A percentile compares a stretch with the other conserved stretches of the same genome.
These are phyloP conservation scores for Hanleya hanleyi DNA, from an alignment of 2,888 invertebrate species.

Conservation along the genomic window DNA sequence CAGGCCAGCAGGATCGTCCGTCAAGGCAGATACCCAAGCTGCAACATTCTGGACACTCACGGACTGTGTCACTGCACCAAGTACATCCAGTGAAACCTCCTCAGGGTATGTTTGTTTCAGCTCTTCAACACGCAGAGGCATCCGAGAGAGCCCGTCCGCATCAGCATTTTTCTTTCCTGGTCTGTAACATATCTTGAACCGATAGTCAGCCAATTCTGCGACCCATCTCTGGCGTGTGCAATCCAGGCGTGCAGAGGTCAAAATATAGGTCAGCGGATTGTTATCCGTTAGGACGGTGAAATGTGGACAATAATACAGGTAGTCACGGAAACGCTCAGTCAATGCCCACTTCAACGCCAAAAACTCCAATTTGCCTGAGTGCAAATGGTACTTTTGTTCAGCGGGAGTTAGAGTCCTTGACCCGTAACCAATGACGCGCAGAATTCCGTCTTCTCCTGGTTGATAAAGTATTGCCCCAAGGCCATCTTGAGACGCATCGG, in stretches of 20 bases:
- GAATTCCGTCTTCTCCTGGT: slow-evolving; percentile 1
- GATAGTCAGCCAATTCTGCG: background rate
- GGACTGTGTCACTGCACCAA: background rate
- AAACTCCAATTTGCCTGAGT: slow-evolving; percentile 5
- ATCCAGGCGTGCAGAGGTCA: slow-evolving; percentile 7
- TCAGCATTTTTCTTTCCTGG: background rate
- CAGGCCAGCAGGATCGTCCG: background rate
- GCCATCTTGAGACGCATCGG: slow-evolving; percentile 64
- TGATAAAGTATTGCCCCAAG: slow-evolving; percentile 57
- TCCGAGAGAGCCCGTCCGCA: slow-evolving; percentile 4
- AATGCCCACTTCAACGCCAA: slow-evolving; percentile 12
- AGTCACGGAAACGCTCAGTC: slow-evolving; percentile 6
- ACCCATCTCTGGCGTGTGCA: slow-evolving; percentile 13
- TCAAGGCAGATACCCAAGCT: background rate
- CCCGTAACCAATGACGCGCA: slow-evolving; percentile 27
- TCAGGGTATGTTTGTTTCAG: background rate
- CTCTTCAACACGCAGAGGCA: background rate
- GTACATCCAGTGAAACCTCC: background rate
- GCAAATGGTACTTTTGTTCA: slow-evolving; percentile 27
- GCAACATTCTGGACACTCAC: background rate
- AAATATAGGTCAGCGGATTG: slow-evolving; percentile 8
- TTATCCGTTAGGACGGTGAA: background rate
- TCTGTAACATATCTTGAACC: background rate
- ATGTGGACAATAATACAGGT: slow-evolving; percentile 1
- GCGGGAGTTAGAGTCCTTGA: slow-evolving; percentile 32